phyloP scores from a whole-genome alignment of 2,888 invertebrate species.

The Seira musarum region DNA sequence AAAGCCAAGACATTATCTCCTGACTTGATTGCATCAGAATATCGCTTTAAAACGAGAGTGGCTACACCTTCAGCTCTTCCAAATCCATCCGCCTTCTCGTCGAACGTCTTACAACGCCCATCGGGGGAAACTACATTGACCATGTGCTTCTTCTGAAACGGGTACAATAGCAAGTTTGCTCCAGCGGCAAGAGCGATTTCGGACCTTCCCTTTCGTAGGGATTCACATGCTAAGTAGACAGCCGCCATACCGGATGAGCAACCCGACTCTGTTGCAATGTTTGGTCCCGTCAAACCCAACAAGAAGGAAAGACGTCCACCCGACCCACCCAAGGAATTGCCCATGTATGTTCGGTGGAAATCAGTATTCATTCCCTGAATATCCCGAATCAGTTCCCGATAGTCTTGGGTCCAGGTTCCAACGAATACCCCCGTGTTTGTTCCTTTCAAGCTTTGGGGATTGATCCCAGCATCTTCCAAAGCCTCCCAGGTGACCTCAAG shows the following conservation, averaged over 20 bases:
- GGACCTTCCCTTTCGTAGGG: slow-evolving; percentile 33
- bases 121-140: slow-evolving; percentile 34
- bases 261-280: slow-evolving; percentile 58
- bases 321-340: slow-evolving; percentile 36
- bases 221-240: slow-evolving; percentile 38
- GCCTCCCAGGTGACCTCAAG: slow-evolving; percentile 61
- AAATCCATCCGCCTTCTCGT: slow-evolving; percentile 24
- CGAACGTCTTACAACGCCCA: slow-evolving; percentile 29
- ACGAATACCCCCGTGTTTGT: slow-evolving; percentile 52
- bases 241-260: slow-evolving; percentile 57
- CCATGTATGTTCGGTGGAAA: background rate
- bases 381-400: slow-evolving; percentile 23
- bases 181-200: slow-evolving; percentile 52
- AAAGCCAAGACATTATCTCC: slow-evolving; percentile 48
- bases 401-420: slow-evolving; percentile 47
- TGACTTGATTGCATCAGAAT: slow-evolving; percentile 51
- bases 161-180: slow-evolving; percentile 56
- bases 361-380: background rate
- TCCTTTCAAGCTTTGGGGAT: slow-evolving; percentile 41
- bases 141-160: slow-evolving; percentile 52
- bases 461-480: slow-evolving; percentile 54
- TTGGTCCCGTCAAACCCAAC: slow-evolving; percentile 59
- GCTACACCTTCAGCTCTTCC: slow-evolving; percentile 33
- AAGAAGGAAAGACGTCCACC: slow-evolving; percentile 54
- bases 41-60: slow-evolving; percentile 48